Conservation (phyloP, 30 jellyfish, hydroid and myxozoan species). For the Mastigias papua region DNA sequence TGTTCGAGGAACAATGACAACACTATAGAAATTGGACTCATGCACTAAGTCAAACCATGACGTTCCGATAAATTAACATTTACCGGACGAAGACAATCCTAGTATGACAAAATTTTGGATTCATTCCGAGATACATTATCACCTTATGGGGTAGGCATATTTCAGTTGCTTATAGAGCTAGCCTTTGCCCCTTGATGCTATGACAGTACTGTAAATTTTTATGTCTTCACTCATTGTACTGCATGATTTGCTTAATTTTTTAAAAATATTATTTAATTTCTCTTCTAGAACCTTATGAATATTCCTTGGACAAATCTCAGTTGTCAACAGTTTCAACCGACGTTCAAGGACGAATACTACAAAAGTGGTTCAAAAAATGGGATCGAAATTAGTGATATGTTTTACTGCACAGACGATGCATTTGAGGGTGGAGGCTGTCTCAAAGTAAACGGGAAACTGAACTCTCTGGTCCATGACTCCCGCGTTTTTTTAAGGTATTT, state of each 20-base stretch:
- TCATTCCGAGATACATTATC: too few relatives aligned
- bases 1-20: too few relatives aligned
- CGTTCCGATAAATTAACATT: too few relatives aligned
- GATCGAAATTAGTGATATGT: slow-evolving; percentile 36
- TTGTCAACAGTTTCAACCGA: slow-evolving; percentile 84
- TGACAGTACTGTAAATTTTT: too few relatives aligned
- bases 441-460: slow-evolving; percentile 40
- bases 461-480: slow-evolving; percentile 35
- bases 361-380: slow-evolving; percentile 77
- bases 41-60: too few relatives aligned
- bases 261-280: background rate
- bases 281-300: slow-evolving; percentile 28
- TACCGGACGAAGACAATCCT: too few relatives aligned
- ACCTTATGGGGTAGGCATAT: too few relatives aligned
- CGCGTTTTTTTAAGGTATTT: slow-evolving; percentile 68
- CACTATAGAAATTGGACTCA: too few relatives aligned
- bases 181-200: too few relatives aligned
- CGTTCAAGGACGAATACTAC: slow-evolving; percentile 61
- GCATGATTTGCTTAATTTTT: background rate
- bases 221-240: too few relatives aligned
- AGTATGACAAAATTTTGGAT: too few relatives aligned
- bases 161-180: too few relatives aligned
- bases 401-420: slow-evolving; percentile 67
- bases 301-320: slow-evolving; percentile 93
- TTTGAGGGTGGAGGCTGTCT: slow-evolving; percentile 94